Percentiles rank a stretch among this genome's conserved stretches.
These are phyloP conservation scores for Andrena camellia DNA, from an alignment of 2,888 invertebrate species.

Conservation along the genomic window DNA sequence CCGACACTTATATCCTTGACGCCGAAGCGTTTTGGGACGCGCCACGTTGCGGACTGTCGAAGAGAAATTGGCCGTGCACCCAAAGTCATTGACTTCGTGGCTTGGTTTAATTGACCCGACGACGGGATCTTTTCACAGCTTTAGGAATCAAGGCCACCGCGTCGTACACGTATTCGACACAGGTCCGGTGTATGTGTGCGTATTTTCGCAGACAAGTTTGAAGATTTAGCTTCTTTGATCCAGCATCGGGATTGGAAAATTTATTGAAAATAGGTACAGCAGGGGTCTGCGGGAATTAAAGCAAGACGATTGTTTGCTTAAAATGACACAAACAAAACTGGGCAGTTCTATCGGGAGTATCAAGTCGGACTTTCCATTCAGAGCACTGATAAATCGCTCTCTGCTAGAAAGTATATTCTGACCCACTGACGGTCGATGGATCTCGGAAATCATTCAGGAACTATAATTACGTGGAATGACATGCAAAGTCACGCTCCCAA, in stretches of 20 bases:
- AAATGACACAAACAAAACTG: neutral
- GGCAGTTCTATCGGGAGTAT: neutral
- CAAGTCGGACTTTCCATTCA: conserved; percentile 33
- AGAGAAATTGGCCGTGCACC: conserved; percentile 73
- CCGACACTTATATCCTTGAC: conserved; percentile 7
- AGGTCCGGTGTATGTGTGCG: conserved; percentile 11
- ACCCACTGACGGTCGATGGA: conserved; percentile 41
- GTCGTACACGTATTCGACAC: conserved; percentile 38
- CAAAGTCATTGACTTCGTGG: conserved; percentile 79
- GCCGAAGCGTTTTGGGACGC: conserved; percentile 43
- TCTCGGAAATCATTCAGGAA: conserved; percentile 1
- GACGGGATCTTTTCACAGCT: conserved; percentile 73
- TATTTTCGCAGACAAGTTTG: conserved; percentile 12
- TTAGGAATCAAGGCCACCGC: conserved; percentile 76
- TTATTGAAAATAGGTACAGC: neutral
- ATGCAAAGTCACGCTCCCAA: neutral
- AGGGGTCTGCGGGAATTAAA: neutral
- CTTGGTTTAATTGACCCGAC: conserved; percentile 79
- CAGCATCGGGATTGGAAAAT: neutral
- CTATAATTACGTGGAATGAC: neutral
- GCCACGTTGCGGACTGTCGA: conserved; percentile 50
- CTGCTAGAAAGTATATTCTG: conserved; percentile 53
- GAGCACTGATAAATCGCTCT: conserved; percentile 1
- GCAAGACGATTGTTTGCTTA: neutral
- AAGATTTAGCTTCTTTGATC: neutral